Base-by-base conservation (phyloP, 2,113 vertebrate genomes). In the Prionailurus viverrinus region DNA sequence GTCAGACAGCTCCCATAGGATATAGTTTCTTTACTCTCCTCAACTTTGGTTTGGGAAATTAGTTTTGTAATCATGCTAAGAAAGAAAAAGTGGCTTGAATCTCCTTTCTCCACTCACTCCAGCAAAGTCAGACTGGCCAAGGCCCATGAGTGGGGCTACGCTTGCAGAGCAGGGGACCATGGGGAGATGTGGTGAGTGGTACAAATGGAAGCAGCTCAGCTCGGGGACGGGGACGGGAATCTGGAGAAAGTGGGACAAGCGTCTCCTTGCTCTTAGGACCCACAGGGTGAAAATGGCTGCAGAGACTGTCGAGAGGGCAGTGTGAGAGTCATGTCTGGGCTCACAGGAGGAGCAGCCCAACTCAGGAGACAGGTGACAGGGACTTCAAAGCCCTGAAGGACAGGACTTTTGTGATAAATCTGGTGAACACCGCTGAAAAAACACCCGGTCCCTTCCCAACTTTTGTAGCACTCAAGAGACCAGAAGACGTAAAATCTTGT, bases 111-210 rank as follows among this genome's bases (percentile, higher is more conserved):
- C 4, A 51, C 25, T 79, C 23, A 55, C 1, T 53, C 19, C 74
- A 55, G 16, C 80, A 74, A 65, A 80, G 15, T 80, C 0, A 71
- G n/a, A 45, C 4, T 9, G 7, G 2, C 51, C 5, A 13, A 91
- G 39, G 61, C 13, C 74, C 19, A 15, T 0, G 25, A 23, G 45
- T n/a, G 6, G 88, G 53, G 25, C 7, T 29, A 1, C 0, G 0
- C 7, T 63, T 61, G 9, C 7, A 8, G 11, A 71, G 3, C 4
- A 23, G 1, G 41, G 1, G 0, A 1, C 2, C 1, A 0, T 1
- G 8, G 23, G n/a, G 7, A 69, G 45, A 16, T 21, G 9, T 8
- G 16, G 25, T 0, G 3, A 71, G 21, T 12, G 3, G 18, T 12
- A 13, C 45, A 39, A 4, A 14, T 1, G 18, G 15, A 11, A 48